Percentiles rank a stretch among this genome's conserved stretches.
Evolutionary conservation across 2,113 vertebrate species (phyloP).

Genomic region (Neodontobutis hainanensis): DNA sequence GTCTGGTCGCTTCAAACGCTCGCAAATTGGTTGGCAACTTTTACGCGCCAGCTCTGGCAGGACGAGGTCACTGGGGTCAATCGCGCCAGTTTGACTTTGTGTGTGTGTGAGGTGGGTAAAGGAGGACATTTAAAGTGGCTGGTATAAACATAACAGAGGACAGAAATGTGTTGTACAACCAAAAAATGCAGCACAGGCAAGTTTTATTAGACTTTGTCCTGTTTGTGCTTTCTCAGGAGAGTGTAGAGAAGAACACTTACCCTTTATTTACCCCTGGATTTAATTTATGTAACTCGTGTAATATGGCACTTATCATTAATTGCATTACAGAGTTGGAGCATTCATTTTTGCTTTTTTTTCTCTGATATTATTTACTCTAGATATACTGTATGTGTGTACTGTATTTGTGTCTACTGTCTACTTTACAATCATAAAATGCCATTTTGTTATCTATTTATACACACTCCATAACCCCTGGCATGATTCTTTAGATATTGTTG

Average conservation of each 20-base stretch:
- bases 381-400: too few species aligned
- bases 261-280: too few species aligned
- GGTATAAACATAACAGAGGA: conserved; percentile 52
- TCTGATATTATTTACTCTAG: too few species aligned
- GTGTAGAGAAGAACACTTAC: conserved; percentile 45
- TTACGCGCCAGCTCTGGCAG: conserved; percentile 53
- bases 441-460: too few species aligned
- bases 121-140: conserved; percentile 22
- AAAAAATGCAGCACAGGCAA: conserved; percentile 12
- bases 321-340: too few species aligned
- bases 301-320: too few species aligned
- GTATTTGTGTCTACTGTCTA: too few species aligned
- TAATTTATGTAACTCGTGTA: too few species aligned
- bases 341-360: too few species aligned
- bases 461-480: too few species aligned
- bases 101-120: conserved; percentile 44
- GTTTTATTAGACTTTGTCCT: conserved; percentile 43
- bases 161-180: conserved; percentile 30
- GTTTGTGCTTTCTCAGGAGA: conserved; percentile 37
- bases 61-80: conserved; percentile 46
- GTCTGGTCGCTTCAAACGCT: conserved; percentile 41
- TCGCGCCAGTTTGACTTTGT: conserved; percentile 22
- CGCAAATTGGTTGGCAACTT: conserved; percentile 58
- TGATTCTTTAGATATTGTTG: too few species aligned
- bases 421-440: too few species aligned